Percentiles rank a stretch among this genome's conserved stretches.
Evolutionary conservation across 2,113 vertebrate species (phyloP).

Genomic region (Laticauda colubrina): DNA sequence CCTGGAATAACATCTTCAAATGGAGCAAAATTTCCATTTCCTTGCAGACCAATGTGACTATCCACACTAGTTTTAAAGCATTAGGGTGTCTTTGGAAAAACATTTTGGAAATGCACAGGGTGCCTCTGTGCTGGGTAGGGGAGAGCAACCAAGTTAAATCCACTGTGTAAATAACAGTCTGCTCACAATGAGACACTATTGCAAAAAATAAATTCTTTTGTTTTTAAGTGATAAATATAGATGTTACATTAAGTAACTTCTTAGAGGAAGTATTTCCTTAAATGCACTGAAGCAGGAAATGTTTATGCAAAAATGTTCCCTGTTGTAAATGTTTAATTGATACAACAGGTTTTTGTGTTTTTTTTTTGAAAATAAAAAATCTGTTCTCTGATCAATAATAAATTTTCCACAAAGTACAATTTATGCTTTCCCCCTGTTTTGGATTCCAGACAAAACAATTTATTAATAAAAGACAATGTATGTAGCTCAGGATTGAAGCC

Average conservation of each 20-base stretch:
- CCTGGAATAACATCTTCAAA: neutral
- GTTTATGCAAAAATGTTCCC: neutral
- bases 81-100: neutral
- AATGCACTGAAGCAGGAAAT: neutral
- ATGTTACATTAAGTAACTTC: neutral
- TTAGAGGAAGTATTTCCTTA: neutral
- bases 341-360: neutral
- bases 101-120: neutral
- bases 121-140: neutral
- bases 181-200: neutral
- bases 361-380: neutral
- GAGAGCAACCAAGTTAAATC: neutral
- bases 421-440: neutral
- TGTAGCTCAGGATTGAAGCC: neutral
- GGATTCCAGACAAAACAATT: neutral
- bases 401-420: neutral
- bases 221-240: neutral
- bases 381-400: neutral
- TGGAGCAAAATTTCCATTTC: neutral
- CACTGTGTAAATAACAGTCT: neutral
- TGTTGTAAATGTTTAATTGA: neutral
- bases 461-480: neutral
- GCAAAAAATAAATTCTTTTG: neutral
- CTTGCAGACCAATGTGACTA: neutral
- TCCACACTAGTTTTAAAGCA: neutral